Conservation (phyloP, 2,888 invertebrate genomes). For the Mythimna loreyi region DNA sequence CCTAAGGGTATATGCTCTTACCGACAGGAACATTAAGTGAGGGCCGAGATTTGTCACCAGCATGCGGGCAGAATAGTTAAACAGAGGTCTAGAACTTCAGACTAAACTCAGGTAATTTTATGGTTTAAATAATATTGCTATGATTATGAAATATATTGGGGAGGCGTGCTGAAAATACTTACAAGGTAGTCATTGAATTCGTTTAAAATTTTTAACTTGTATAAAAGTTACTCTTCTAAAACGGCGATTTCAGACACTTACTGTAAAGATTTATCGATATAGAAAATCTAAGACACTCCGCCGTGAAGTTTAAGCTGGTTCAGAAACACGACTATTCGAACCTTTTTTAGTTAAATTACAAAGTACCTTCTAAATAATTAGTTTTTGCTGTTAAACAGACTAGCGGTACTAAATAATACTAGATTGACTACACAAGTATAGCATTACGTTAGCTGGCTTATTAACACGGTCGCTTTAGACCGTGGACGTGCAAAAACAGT, state of each 20-base stretch:
- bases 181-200: background rate
- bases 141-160: conserved; percentile 29
- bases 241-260: too few species aligned
- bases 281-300: too few species aligned
- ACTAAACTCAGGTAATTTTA: conserved; percentile 29
- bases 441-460: background rate
- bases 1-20: background rate
- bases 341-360: too few species aligned
- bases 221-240: background rate
- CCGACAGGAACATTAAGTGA: conserved; percentile 9
- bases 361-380: too few species aligned
- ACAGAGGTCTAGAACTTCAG: conserved; percentile 19
- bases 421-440: background rate
- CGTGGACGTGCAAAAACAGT: conserved; percentile 41
- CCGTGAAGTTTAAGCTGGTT: too few species aligned
- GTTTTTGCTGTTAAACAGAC: too few species aligned
- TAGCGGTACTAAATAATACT: background rate
- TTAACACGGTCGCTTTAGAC: background rate
- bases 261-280: too few species aligned
- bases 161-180: conserved; percentile 12
- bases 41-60: conserved; percentile 19
- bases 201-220: too few species aligned
- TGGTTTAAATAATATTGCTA: conserved; percentile 5
- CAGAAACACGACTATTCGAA: too few species aligned
- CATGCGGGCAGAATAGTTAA: conserved; percentile 39